Evolutionary conservation across 2,113 vertebrate species (phyloP).

Genomic region (Sinocyclocheilus grahami): DNA sequence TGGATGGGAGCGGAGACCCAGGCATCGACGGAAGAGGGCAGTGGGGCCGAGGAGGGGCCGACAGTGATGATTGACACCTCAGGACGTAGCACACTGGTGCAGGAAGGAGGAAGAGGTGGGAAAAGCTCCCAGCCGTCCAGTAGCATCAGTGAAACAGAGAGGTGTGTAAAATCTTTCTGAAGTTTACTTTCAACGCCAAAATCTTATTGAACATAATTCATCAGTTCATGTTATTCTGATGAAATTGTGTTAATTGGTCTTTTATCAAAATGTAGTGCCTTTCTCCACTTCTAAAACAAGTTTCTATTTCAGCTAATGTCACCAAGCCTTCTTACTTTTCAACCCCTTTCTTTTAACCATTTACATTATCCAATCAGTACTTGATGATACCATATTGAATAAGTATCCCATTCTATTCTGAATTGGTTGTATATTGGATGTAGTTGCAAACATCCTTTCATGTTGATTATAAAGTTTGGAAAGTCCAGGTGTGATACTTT

Average conservation of each 20-base stretch:
- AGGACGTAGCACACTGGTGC: conserved; percentile 81
- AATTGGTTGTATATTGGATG: not conserved
- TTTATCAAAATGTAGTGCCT: not conserved
- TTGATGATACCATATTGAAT: not conserved
- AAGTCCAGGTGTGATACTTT: not conserved
- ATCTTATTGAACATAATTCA: not conserved
- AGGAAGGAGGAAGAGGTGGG: conserved; percentile 78
- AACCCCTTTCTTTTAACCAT: not conserved
- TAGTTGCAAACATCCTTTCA: not conserved
- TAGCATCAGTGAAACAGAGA: conserved; percentile 89
- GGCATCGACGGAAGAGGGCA: conserved; percentile 87
- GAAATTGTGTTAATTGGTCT: no score
- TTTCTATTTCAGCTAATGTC: not conserved
- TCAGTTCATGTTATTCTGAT: no score
- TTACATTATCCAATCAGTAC: not conserved
- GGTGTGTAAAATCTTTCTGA: conserved; percentile 74
- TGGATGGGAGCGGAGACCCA: conserved; percentile 90
- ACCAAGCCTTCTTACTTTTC: not conserved
- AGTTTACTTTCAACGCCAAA: not conserved
- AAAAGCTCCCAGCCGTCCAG: conserved; percentile 87
- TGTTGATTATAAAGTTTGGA: not conserved
- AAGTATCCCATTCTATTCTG: not conserved
- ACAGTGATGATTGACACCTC: conserved; percentile 94
- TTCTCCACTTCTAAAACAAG: not conserved
- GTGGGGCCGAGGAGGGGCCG: conserved; percentile 84